Conservation (phyloP, 2,113 vertebrate genomes). For the Notechis scutatus region DNA sequence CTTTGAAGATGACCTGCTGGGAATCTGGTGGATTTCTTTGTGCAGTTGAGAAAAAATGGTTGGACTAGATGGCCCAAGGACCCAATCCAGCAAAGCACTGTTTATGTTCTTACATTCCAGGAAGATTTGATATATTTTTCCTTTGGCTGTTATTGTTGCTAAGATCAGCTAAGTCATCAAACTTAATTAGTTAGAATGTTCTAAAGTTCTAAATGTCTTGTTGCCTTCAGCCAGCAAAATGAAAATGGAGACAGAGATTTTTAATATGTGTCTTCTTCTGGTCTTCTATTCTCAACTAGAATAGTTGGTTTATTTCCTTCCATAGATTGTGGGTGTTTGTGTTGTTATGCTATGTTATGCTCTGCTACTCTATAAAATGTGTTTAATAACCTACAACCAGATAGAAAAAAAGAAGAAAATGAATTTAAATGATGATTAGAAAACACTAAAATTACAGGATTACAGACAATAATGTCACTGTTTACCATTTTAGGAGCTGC, state of each 20-base stretch:
- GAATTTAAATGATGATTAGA: not conserved
- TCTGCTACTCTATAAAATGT: not conserved
- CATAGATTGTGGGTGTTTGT: not conserved
- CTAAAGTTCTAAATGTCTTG: not conserved
- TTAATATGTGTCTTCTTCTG: not conserved
- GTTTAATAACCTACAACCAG: not conserved
- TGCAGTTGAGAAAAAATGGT: not conserved
- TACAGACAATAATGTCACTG: not conserved
- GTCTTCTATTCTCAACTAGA: not conserved
- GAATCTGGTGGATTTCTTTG: not conserved
- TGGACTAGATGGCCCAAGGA: not conserved
- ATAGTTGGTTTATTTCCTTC: not conserved
- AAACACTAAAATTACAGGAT: not conserved
- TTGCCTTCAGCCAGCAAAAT: not conserved
- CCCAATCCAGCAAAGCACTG: not conserved
- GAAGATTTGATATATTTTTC: not conserved
- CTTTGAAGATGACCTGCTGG: not conserved
- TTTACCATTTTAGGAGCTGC: not conserved
- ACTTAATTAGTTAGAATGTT: not conserved
- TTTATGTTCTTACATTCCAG: not conserved
- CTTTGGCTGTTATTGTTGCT: not conserved
- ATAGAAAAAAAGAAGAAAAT: not conserved
- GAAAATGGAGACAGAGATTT: not conserved
- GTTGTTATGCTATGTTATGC: not conserved
- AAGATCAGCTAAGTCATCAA: not conserved